Percentiles rank a stretch among this genome's conserved stretches.
Evolutionary conservation across 1,140 invertebrate species (phyloP).

Genomic region (Cecropterus lyciades): DNA sequence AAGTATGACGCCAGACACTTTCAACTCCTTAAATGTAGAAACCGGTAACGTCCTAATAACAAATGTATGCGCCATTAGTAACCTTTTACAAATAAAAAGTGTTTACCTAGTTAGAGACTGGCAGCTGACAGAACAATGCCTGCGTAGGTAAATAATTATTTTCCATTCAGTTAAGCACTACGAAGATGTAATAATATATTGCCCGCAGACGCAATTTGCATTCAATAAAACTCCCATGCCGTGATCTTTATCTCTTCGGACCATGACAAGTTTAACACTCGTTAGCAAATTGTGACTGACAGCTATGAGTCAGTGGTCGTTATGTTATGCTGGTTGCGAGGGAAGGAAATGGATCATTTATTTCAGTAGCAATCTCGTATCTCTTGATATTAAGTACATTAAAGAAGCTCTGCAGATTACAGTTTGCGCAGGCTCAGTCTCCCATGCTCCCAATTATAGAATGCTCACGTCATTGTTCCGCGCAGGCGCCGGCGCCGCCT

Average conservation of each 20-base stretch:
- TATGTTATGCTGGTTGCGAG: conserved; percentile 42
- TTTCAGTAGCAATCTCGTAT: conserved; percentile 15
- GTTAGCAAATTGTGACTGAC: conserved; percentile 72
- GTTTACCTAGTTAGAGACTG: conserved; percentile 35
- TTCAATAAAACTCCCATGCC: conserved; percentile 61
- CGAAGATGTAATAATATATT: conserved; percentile 40
- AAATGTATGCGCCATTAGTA: conserved; percentile 23
- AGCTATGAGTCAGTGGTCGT: conserved; percentile 58
- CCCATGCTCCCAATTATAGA: conserved; percentile 60
- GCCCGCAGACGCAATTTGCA: conserved; percentile 57
- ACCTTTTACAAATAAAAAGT: conserved; percentile 29
- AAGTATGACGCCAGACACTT: background rate
- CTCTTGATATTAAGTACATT: conserved; percentile 2
- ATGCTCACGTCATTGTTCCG: conserved; percentile 60
- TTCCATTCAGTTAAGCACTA: conserved; percentile 53
- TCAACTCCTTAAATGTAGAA: conserved; percentile 16
- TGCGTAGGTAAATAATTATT: conserved; percentile 54
- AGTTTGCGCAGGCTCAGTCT: conserved; percentile 40
- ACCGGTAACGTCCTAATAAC: conserved; percentile 13
- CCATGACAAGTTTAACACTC: conserved; percentile 62
- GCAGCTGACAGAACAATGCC: conserved; percentile 55
- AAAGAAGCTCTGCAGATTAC: conserved; percentile 12
- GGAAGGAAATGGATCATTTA: conserved; percentile 48
- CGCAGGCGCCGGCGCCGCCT: conserved; percentile 59
- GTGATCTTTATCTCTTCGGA: conserved; percentile 61